Conservation (phyloP, 2,888 invertebrate species). For the Pachycephus smyrnensis region DNA sequence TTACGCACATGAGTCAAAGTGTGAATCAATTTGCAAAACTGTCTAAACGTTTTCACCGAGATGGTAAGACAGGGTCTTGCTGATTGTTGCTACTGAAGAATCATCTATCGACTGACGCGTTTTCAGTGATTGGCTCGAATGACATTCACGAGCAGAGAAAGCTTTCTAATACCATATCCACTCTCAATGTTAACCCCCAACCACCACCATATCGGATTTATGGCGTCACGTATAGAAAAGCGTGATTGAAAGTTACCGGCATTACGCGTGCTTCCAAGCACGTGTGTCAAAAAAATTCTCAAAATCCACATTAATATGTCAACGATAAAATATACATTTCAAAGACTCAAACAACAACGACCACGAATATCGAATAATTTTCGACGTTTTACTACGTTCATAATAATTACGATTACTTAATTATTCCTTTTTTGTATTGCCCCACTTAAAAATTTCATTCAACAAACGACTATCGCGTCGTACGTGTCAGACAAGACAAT, state of each 20-base stretch:
- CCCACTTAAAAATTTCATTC: no score
- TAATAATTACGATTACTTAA: no score
- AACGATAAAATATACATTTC: no score
- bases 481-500: neutral
- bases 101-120: slow-evolving; percentile 21
- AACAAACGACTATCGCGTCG: neutral
- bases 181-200: slow-evolving; percentile 24
- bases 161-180: slow-evolving; percentile 31
- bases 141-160: slow-evolving; percentile 29
- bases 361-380: neutral
- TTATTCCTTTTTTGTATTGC: neutral
- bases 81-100: neutral
- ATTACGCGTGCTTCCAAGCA: neutral
- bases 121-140: slow-evolving; percentile 28
- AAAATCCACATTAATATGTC: neutral
- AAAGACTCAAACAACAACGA: neutral
- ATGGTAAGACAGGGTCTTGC: neutral
- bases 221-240: neutral
- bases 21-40: neutral
- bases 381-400: neutral
- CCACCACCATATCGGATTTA: neutral
- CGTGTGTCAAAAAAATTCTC: neutral
- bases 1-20: neutral
- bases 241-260: neutral
- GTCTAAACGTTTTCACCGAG: neutral